These are phyloP conservation scores for Enteromius mattozi DNA, from an alignment of 2,797 vertebrate species.

Conservation along the genomic window DNA sequence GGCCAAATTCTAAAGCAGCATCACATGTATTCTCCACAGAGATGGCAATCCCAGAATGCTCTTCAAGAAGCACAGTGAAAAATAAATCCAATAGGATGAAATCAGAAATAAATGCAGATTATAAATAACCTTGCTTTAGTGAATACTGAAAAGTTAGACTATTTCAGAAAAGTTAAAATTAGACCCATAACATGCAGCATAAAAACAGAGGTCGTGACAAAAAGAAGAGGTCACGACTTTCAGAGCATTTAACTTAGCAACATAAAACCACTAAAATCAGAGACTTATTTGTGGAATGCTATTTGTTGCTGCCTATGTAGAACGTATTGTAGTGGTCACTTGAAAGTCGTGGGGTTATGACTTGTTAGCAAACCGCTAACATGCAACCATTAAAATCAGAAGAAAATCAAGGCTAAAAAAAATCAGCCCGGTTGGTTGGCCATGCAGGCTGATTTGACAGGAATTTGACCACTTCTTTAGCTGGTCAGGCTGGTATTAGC, in stretches of 20 bases:
- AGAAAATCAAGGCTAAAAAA: neutral
- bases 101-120: neutral
- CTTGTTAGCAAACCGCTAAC: neutral
- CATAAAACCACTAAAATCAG: neutral
- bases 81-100: neutral
- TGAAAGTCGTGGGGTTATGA: neutral
- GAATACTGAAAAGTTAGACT: neutral
- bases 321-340: neutral
- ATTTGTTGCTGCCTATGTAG: neutral
- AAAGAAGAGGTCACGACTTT: neutral
- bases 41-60: slow-evolving; percentile 1
- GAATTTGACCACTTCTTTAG: neutral
- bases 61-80: neutral
- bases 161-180: neutral
- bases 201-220: neutral
- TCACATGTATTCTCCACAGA: slow-evolving; percentile 5
- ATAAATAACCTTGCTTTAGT: neutral
- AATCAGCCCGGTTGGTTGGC: neutral
- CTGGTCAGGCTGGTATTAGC: neutral
- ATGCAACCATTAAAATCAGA: neutral
- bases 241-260: neutral
- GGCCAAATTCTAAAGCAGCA: neutral
- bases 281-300: neutral
- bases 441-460: neutral
- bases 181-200: neutral